Base-by-base conservation (phyloP, 2,113 vertebrate genomes). In the Vanacampus margaritifer region DNA sequence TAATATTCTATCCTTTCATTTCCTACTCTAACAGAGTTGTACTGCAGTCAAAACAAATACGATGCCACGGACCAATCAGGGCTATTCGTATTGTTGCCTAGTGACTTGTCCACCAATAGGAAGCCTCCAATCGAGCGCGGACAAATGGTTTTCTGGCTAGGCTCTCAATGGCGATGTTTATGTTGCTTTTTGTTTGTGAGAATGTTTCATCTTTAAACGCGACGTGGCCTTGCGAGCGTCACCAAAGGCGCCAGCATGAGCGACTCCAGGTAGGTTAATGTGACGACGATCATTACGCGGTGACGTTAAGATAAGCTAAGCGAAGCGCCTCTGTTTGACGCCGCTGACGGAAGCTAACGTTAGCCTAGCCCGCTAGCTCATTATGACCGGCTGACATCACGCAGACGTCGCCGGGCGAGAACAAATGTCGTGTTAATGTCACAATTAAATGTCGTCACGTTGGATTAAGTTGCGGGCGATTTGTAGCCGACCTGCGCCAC, bases 81-180 rank as follows among this genome's bases (percentile, higher is more conserved):
- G 37, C 37, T 1, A n/a, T 6, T 32, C 37, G 79, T 67, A 12
- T 78, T 76, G 79, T 51, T 58, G 65, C 79, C 12, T 53, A 43
- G 76, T 62, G 24, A 76, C 69, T 63, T 23, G 66, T 17, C 32
- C 19, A 51, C 84, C 86, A 89, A 90, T 87, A 13, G 56, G 36
- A 78, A 59, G 2, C 28, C 0, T 43, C 28, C 0, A 21, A 67
- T 17, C 19, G 70, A 72, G 84, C 79, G 83, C 81, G 82, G 68
- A 72, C 56, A 70, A 71, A 80, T 51, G 48, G 64, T 59, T 79
- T 68, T 73, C 73, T 73, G 73, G 65, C 71, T 21, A 21, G 26
- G 26, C 28, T 17, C 12, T 43, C 45, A 23, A 41, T 35, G 41
- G 17, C 12, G 24, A 2, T 19, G 9, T 16, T 23, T 5, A 32